phyloP scores from a whole-genome alignment of 2,797 vertebrate species.

The Sebastes taczanowskii region DNA sequence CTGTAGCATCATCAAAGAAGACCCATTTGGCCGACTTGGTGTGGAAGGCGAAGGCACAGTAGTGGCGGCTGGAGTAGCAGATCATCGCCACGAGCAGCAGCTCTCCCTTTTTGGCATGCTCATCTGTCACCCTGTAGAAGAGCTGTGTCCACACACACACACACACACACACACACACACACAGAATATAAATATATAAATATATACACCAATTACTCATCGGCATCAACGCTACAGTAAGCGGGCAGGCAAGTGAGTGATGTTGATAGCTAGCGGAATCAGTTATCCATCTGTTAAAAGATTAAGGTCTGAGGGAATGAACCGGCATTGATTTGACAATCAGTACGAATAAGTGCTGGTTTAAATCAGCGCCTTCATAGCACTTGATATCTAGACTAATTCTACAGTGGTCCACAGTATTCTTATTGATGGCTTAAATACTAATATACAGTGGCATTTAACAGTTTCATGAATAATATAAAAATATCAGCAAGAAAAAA shows the following conservation, averaged over 20 bases:
- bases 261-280: slow-evolving; percentile 38
- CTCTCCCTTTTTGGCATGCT: slow-evolving; percentile 92
- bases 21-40: slow-evolving; percentile 97
- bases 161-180: slow-evolving; percentile 1
- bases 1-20: slow-evolving; percentile 97
- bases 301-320: slow-evolving; percentile 48
- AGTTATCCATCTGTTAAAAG: slow-evolving; percentile 48
- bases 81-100: slow-evolving; percentile 96
- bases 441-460: not conserved
- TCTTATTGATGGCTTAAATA: not conserved
- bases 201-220: slow-evolving; percentile 29
- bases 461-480: not conserved
- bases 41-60: slow-evolving; percentile 97
- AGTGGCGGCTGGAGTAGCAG: slow-evolving; percentile 95
- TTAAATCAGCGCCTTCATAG: slow-evolving; percentile 24
- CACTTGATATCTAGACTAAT: not conserved
- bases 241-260: slow-evolving; percentile 32
- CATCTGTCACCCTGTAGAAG: slow-evolving; percentile 96
- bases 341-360: slow-evolving; percentile 27
- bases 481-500: not conserved
- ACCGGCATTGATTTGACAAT: slow-evolving; percentile 47
- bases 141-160: slow-evolving; percentile 79
- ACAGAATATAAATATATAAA: not conserved
- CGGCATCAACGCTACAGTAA: slow-evolving; percentile 16
- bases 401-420: not conserved